Evolutionary conservation across 2,888 invertebrate species (phyloP).

Genomic region (Gortyna flavago): DNA sequence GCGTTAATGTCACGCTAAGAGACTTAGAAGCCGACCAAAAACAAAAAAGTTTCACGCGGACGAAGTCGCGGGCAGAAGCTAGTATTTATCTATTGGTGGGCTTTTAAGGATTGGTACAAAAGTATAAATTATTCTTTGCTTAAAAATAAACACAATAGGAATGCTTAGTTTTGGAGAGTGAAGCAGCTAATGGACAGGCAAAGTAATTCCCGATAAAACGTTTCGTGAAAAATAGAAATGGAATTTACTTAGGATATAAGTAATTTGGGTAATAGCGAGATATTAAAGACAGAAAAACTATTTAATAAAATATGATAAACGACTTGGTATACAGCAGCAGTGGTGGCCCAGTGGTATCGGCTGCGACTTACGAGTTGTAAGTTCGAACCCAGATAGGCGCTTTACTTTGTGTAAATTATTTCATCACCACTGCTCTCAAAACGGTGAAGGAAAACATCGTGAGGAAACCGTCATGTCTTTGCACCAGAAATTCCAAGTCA

Average conservation of each 20-base stretch:
- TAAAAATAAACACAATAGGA: conserved; percentile 39
- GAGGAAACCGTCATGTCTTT: no score
- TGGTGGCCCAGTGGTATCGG: no score
- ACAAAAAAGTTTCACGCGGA: neutral
- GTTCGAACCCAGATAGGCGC: no score
- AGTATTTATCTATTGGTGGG: neutral
- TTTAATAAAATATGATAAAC: conserved; percentile 48
- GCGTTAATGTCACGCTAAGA: neutral
- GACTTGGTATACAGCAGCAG: conserved; percentile 18
- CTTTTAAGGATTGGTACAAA: neutral
- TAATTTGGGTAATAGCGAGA: conserved; percentile 50
- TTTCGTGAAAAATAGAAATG: conserved; percentile 43
- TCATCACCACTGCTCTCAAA: no score
- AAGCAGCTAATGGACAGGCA: conserved; percentile 51
- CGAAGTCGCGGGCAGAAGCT: neutral
- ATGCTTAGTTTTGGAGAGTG: conserved; percentile 37
- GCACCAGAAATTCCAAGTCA: no score
- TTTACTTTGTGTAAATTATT: no score
- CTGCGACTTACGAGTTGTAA: no score
- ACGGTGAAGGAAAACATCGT: no score
- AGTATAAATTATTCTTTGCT: conserved; percentile 24
- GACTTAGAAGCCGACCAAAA: no score
- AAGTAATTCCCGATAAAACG: conserved; percentile 54
- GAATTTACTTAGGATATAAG: conserved; percentile 51
- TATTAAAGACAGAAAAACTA: conserved; percentile 38